Evolutionary conservation across 2,113 vertebrate species (phyloP).

Genomic region (Urocynchramus pylzowi): DNA sequence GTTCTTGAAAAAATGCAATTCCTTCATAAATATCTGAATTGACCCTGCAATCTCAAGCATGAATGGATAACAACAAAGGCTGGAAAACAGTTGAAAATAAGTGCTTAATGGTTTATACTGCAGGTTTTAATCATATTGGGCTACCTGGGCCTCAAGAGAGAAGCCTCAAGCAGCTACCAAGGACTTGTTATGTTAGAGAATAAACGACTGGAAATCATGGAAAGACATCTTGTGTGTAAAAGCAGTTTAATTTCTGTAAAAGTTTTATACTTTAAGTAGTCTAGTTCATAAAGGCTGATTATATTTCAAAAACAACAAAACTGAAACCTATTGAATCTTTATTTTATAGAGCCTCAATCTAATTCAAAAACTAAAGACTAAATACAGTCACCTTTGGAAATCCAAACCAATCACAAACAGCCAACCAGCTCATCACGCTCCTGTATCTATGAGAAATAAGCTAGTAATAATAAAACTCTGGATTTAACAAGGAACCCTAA

Average conservation of each 20-base stretch:
- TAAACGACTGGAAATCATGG: not conserved
- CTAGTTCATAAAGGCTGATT: not conserved
- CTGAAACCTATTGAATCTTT: not conserved
- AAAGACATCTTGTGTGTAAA: not conserved
- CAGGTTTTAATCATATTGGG: not conserved
- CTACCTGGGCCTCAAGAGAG: not conserved
- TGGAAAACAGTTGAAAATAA: not conserved
- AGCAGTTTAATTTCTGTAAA: not conserved
- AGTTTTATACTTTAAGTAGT: not conserved
- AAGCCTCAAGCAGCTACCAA: not conserved
- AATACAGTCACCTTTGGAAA: not conserved
- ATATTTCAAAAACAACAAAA: not conserved
- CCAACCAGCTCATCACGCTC: not conserved
- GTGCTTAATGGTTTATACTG: not conserved
- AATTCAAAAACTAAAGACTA: not conserved
- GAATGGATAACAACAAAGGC: not conserved
- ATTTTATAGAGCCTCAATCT: not conserved
- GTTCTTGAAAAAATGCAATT: not conserved
- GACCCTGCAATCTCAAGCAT: not conserved
- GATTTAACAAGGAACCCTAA: not conserved
- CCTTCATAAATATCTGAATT: conserved; percentile 2
- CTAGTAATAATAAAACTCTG: not conserved
- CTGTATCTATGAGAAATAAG: not conserved
- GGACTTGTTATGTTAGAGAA: not conserved
- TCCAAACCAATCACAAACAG: not conserved